Base-by-base conservation (phyloP, 2,797 vertebrate genomes). In the Menidia menidia region DNA sequence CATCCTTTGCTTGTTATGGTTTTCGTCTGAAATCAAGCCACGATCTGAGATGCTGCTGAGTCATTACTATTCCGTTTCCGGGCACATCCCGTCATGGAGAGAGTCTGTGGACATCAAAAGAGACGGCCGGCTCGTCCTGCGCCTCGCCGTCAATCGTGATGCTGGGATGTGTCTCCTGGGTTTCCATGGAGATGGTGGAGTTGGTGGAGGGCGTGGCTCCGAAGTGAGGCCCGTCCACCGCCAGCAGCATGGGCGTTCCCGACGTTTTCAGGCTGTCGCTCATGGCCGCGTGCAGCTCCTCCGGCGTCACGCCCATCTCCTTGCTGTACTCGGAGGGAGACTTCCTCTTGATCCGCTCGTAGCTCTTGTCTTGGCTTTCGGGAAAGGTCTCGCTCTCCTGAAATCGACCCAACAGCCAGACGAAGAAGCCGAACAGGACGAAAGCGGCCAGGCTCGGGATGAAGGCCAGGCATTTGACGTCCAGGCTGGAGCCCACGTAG, bases 381-480 rank as follows among this genome's bases (percentile, higher is more conserved):
- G 95, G 93, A 78, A 97, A 95, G 67, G 96, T 96, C 82, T 99
- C 96, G 44, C 95, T 96, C 88, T 97, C 96, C 92, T 98, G 92
- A 91, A 99, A 99, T 15, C 97, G 93, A 2, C 97, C 97, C 9
- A 99, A 96, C 86, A 97, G 90, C 96, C 96, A 98, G 73, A 99
- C 92, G 84, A 99, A 98, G 92, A 98, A 97, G 51, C 97, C 97
- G 51, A 97, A 98, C 79, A 97, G 94, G 71, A 95, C 91, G 41
- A 99, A 98, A 15, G 97, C 97, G 9, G 95, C 91, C 79, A 99
- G 89, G 81, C 96, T 97, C 2, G 98, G 98, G 80, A 99, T 94
- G 83, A 99, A 99, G 19, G 97, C 97, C 88, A 99, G 90, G 78
- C 96, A 98, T 90, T 98, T 98, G 81, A 98, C 85, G 71, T 98